Evolutionary conservation across 30 jellyfish, hydroid and myxozoan species (phyloP).

Genomic region (Phacellophora camtschatica): DNA sequence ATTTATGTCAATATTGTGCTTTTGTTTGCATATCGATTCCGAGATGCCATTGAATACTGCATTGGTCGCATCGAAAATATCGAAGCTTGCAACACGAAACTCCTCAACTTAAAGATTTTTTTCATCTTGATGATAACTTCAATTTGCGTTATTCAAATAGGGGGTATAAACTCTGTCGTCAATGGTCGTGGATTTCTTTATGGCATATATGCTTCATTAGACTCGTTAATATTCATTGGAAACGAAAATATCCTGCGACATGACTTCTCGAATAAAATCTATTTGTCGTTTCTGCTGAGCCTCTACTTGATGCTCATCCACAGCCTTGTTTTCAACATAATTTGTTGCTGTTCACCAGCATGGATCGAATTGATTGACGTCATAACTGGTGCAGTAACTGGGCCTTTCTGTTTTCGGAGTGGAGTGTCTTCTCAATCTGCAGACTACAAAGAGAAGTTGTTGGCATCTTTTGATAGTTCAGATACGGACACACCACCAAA

Average conservation of each 20-base stretch:
- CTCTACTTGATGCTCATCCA: conserved; percentile 21
- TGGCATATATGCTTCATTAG: conserved; percentile 46
- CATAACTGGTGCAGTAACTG: background rate
- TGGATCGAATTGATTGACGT: conserved; percentile 24
- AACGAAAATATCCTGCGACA: conserved; percentile 22
- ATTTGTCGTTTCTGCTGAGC: conserved; percentile 21
- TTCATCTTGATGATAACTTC: conserved; percentile 13
- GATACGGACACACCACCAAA: conserved; percentile 6
- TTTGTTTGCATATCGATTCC: conserved; percentile 36
- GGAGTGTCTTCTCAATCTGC: background rate
- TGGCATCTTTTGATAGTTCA: conserved; percentile 60
- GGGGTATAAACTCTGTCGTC: conserved; percentile 6
- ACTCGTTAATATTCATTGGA: conserved; percentile 48
- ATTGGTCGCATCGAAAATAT: conserved; percentile 11
- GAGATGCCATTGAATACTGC: conserved; percentile 21
- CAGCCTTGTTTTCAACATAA: conserved; percentile 16
- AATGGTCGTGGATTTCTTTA: background rate
- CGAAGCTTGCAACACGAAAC: background rate
- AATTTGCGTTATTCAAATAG: conserved; percentile 8
- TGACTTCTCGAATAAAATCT: background rate
- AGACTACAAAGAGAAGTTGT: conserved; percentile 42
- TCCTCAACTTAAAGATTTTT: conserved; percentile 23
- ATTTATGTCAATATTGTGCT: conserved; percentile 30
- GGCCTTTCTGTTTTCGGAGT: background rate
- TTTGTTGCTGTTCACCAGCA: conserved; percentile 25